A percentile compares a stretch with the other conserved stretches of the same genome.
phyloP scores from a whole-genome alignment of 2,888 invertebrate species.

The Podotricha telesiphe region DNA sequence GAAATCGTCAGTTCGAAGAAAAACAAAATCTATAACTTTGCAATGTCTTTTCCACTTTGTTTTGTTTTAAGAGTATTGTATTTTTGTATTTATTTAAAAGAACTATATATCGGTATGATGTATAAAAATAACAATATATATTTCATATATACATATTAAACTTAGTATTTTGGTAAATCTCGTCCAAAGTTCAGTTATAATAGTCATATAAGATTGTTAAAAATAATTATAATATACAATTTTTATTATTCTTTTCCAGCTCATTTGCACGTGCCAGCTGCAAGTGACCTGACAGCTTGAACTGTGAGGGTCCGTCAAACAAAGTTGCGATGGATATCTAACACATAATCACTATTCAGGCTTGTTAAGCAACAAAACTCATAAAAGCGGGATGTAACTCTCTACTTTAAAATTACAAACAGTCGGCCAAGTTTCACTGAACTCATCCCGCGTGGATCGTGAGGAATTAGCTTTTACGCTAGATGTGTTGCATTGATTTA shows the following conservation, averaged over 20 bases:
- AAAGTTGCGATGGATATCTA: conserved; percentile 39
- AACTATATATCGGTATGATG: too few relatives aligned
- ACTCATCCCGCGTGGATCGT: conserved; percentile 60
- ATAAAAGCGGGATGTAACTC: conserved; percentile 71
- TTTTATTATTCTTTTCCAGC: conserved; percentile 1
- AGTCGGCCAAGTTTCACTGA: conserved; percentile 78
- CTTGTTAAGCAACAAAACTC: conserved; percentile 65
- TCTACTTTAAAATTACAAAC: conserved; percentile 81
- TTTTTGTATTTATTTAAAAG: not conserved
- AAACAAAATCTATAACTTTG: not conserved
- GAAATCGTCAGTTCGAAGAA: conserved; percentile 10
- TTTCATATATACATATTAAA: too few relatives aligned
- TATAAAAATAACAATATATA: too few relatives aligned
- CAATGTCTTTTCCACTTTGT: not conserved
- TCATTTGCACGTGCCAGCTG: conserved; percentile 2
- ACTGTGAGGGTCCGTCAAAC: conserved; percentile 23
- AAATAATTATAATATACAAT: not conserved
- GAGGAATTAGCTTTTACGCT: conserved; percentile 22
- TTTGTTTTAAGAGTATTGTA: not conserved
- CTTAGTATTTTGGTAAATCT: too few relatives aligned
- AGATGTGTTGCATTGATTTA: conserved; percentile 7
- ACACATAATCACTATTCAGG: conserved; percentile 54
- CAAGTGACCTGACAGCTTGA: conserved; percentile 10
- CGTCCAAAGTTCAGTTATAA: too few relatives aligned
- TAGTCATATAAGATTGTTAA: too few relatives aligned